A percentile compares a stretch with the other conserved stretches of the same genome.
phyloP scores from a whole-genome alignment of 2,113 vertebrate species.

The Hucho hucho region DNA sequence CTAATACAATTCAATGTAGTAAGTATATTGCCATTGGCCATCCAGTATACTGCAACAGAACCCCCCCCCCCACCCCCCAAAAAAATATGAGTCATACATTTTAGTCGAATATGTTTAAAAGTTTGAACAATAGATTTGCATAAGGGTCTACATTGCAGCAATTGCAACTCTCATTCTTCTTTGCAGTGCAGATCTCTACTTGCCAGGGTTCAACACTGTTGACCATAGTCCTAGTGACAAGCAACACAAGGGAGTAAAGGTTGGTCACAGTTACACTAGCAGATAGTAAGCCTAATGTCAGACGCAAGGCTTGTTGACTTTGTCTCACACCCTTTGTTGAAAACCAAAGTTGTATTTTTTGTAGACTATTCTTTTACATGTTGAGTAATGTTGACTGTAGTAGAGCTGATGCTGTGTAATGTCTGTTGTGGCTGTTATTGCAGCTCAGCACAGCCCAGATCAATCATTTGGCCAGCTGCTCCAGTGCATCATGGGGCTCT shows the following conservation, averaged over 20 bases:
- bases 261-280: slow-evolving; percentile 1
- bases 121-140: no score
- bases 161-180: neutral
- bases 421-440: neutral
- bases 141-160: neutral
- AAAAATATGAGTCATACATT: neutral
- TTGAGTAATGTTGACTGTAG: neutral
- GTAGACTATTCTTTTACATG: neutral
- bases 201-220: slow-evolving; percentile 8
- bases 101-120: neutral
- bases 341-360: neutral
- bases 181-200: slow-evolving; percentile 7
- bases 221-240: neutral
- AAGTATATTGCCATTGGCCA: neutral
- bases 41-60: neutral
- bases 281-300: no score
- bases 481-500: neutral
- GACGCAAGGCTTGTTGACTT: neutral
- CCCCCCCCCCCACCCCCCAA: no score
- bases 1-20: neutral
- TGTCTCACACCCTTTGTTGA: neutral
- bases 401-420: neutral
- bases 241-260: slow-evolving; percentile 27
- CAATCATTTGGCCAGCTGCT: slow-evolving; percentile 20
- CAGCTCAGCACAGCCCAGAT: slow-evolving; percentile 40